Base-by-base conservation (phyloP, 2,888 invertebrate species). In the Junonia oenone region DNA sequence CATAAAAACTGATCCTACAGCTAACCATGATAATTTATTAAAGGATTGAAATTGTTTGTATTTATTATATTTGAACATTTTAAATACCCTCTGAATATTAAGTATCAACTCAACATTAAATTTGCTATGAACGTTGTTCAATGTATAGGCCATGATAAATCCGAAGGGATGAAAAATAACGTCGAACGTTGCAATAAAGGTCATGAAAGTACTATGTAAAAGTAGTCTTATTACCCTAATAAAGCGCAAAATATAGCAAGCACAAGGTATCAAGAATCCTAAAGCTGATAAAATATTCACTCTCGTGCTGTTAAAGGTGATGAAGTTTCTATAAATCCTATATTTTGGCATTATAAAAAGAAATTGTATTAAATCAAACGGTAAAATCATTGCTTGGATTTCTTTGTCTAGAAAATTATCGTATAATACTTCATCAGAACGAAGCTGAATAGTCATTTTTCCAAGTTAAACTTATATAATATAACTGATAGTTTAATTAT, bases 341-440 rank as follows among this genome's bases (percentile, higher is more conserved):
- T 50, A 58, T 31, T 50, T 57, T 1, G 57, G 57, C n/a, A 53
- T 13, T n/a, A 57, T 29, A 19, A 40, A 53, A 5, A 50, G 17
- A 13, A 40, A 40, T 29, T 58, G 54, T n/a, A 50, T 29, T 14
- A 11, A 14, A 46, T 35, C 31, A n/a, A 58, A 58, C 6, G 57
- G 57, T 6, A 46, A 19, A 22, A 58, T 43, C 17, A 54, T 35
- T 14, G 6, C 37, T 47, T 33, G 13, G 6, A 57, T 33, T 14
- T 50, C 35, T 13, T 40, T n/a, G n/a, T 54, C 35, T 27, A 57
- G 35, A 8, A 33, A 11, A 14, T 57, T 57, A 19, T 57, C 54
- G 6, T n/a, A 29, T 35, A 50, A 27, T 8, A 57, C 29, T 33
- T 53, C 53, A 11, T 40, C 46, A 15, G 29, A 5, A 3, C 19